Conservation (phyloP, 2,797 vertebrate species). For the Synaphobranchus kaupii region DNA sequence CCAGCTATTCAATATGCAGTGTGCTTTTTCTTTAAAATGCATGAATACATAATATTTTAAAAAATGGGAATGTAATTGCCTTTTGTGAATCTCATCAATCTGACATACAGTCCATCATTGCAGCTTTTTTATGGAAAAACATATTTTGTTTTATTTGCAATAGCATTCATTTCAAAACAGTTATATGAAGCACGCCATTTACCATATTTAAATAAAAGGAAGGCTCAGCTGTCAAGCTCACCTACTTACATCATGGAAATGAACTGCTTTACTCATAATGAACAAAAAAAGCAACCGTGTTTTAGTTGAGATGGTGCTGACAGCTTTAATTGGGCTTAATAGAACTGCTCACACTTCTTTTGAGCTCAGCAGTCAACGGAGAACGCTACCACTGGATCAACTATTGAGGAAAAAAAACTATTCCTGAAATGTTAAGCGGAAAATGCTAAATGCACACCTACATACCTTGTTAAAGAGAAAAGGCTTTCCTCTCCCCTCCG, state of each 20-base stretch:
- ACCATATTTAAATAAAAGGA: background rate
- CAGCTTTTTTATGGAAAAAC: background rate
- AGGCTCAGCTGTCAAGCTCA: constrained; percentile 7
- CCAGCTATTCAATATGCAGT: background rate
- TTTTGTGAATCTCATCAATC: constrained; percentile 72
- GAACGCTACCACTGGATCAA: constrained; percentile 33
- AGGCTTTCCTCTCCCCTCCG: background rate
- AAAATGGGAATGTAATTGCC: constrained; percentile 72
- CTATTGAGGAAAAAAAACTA: constrained; percentile 58
- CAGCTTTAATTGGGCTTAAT: constrained; percentile 70
- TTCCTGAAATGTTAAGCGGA: constrained; percentile 21
- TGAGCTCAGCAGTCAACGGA: constrained; percentile 42
- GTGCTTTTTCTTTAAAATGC: background rate
- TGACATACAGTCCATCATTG: background rate
- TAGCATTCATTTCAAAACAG: too few relatives aligned
- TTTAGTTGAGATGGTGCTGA: constrained; percentile 63
- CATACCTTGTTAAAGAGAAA: background rate
- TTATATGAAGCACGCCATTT: too few relatives aligned
- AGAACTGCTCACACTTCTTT: constrained; percentile 64
- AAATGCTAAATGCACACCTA: constrained; percentile 27
- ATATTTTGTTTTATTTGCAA: too few relatives aligned
- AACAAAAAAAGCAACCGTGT: constrained; percentile 62
- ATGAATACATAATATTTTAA: constrained; percentile 56
- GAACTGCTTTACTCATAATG: constrained; percentile 6
- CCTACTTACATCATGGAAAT: background rate